Evolutionary conservation across 1,140 invertebrate species (phyloP).

Genomic region (Caenorhabditis remanei): DNA sequence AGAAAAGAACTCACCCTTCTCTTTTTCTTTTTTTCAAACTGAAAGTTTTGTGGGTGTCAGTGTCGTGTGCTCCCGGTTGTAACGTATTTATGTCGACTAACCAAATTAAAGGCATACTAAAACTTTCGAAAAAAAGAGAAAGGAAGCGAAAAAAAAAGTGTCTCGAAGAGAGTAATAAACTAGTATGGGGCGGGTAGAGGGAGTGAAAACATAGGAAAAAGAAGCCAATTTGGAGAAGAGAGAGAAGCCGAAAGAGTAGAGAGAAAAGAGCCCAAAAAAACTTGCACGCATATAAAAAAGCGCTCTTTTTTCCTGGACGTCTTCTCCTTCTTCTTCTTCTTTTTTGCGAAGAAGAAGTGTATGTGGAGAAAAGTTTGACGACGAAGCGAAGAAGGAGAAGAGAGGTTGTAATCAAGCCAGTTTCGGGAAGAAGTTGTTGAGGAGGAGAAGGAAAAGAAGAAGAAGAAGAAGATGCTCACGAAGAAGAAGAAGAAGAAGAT

Average conservation of each 20-base stretch:
- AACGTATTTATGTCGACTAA: not conserved
- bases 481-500: slow-evolving; percentile 32
- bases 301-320: not conserved
- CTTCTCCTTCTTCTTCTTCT: not conserved
- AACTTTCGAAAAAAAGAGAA: slow-evolving; percentile 7
- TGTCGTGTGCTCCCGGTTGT: too few species aligned
- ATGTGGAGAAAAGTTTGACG: slow-evolving; percentile 34
- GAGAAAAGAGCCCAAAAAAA: slow-evolving; percentile 30
- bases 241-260: not conserved
- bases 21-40: too few species aligned
- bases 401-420: slow-evolving; percentile 39
- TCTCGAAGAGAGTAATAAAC: not conserved
- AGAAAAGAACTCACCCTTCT: too few species aligned
- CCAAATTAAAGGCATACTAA: not conserved
- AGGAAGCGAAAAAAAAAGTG: not conserved
- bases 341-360: not conserved
- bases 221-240: slow-evolving; percentile 31
- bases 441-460: not conserved
- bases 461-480: slow-evolving; percentile 15
- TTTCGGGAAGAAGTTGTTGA: slow-evolving; percentile 43
- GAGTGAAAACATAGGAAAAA: not conserved
- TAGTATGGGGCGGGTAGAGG: not conserved
- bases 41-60: too few species aligned
- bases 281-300: slow-evolving; percentile 43
- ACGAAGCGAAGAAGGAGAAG: not conserved